Percentiles rank a stretch among this genome's conserved stretches.
phyloP scores from a whole-genome alignment of 2,797 vertebrate species.

The Silurus lanzhouensis region DNA sequence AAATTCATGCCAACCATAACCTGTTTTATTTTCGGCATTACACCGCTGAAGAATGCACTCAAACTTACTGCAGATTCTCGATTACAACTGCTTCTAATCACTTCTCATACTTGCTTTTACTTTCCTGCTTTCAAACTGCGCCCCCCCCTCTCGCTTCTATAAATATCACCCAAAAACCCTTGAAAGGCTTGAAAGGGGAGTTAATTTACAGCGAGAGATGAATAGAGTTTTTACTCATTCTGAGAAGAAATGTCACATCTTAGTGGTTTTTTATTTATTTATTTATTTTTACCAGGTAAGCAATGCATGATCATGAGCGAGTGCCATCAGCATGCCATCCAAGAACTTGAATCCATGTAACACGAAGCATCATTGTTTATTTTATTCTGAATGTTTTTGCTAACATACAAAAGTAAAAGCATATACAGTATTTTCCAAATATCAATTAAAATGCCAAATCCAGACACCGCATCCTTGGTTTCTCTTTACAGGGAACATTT shows the following conservation, averaged over 20 bases:
- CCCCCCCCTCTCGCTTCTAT: neutral
- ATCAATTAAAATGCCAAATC: neutral
- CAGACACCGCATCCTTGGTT: neutral
- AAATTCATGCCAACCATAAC: constrained; percentile 22
- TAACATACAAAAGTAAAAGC: neutral
- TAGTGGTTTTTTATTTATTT: neutral
- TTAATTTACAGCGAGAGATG: neutral
- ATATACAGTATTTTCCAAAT: neutral
- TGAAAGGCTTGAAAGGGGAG: neutral
- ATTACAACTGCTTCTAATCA: constrained; percentile 29
- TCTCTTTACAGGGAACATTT: neutral
- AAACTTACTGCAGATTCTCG: constrained; percentile 14
- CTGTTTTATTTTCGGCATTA: neutral
- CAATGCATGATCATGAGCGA: constrained; percentile 10
- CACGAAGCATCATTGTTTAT: neutral
- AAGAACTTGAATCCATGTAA: neutral
- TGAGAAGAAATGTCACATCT: constrained; percentile 17
- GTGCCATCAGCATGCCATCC: neutral
- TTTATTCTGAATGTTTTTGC: too few relatives aligned
- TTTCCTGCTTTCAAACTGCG: neutral
- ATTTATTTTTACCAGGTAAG: neutral
- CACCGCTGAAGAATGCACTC: constrained; percentile 2
- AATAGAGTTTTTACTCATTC: neutral
- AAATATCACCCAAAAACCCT: neutral
- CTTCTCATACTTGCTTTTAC: neutral